A percentile compares a stretch with the other conserved stretches of the same genome.
Conservation (phyloP, 2,797 vertebrate genomes). For the Eulemur mongoz region DNA sequence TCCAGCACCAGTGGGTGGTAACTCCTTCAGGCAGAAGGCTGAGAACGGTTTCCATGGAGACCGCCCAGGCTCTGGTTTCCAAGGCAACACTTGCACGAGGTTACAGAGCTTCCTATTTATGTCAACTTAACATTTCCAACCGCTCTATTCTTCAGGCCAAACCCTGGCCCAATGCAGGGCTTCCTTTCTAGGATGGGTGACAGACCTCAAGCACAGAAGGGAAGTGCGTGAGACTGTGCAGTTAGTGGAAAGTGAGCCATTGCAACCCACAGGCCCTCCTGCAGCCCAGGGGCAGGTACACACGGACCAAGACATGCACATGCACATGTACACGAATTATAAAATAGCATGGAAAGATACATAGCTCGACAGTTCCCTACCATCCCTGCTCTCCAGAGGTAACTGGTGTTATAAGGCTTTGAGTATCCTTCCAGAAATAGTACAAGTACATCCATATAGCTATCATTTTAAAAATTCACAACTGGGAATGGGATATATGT, state of each 20-base stretch:
- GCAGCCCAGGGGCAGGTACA: background rate
- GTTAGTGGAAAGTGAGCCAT: background rate
- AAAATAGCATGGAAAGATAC: background rate
- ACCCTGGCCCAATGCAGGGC: background rate
- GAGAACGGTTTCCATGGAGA: constrained; percentile 75
- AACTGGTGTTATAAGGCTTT: background rate
- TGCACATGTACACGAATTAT: background rate
- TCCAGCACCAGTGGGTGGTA: constrained; percentile 55
- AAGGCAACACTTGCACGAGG: constrained; percentile 56
- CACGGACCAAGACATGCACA: background rate
- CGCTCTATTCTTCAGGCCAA: constrained; percentile 31
- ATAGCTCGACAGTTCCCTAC: background rate
- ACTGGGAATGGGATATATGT: background rate
- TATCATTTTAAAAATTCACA: background rate
- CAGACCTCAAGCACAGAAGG: background rate
- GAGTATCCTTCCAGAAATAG: background rate
- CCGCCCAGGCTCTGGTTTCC: constrained; percentile 69
- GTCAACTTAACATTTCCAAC: constrained; percentile 64
- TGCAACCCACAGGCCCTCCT: background rate
- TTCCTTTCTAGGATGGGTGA: constrained; percentile 3
- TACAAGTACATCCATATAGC: background rate
- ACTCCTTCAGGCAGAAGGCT: constrained; percentile 59
- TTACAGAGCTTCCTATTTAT: constrained; percentile 65
- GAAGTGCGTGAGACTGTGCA: background rate
- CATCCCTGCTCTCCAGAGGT: background rate